Conservation (phyloP, 2,888 invertebrate genomes). For the Himalopsyche kuldschensis region DNA sequence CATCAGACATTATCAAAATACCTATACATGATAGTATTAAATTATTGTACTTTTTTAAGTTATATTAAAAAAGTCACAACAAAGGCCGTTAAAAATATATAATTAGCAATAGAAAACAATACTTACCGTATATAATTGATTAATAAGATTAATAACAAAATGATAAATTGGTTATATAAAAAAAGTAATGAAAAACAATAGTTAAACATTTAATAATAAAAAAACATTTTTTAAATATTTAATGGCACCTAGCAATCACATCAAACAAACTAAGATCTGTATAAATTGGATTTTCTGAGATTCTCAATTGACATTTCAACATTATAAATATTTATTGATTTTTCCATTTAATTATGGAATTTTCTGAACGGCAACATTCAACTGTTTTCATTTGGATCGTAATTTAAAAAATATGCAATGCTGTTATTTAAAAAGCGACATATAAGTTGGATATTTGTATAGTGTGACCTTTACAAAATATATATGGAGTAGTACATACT, state of each 20-base stretch:
- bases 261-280: background rate
- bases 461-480: no score
- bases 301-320: no score
- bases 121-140: background rate
- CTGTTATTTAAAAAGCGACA: no score
- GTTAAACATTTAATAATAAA: background rate
- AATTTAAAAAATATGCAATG: no score
- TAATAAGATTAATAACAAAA: background rate
- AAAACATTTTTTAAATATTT: background rate
- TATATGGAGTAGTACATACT: no score
- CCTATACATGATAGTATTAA: background rate
- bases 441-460: no score
- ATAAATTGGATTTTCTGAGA: background rate
- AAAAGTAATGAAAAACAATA: background rate
- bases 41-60: background rate
- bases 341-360: no score
- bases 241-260: background rate
- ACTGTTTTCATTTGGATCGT: no score
- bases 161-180: background rate
- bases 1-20: background rate
- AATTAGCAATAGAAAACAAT: background rate
- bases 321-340: no score
- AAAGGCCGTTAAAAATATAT: background rate
- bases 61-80: background rate
- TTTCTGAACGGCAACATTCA: no score